Evolutionary conservation across 2,888 invertebrate genomes (phyloP).

Genomic region (Cryptocheilus praepositus): DNA sequence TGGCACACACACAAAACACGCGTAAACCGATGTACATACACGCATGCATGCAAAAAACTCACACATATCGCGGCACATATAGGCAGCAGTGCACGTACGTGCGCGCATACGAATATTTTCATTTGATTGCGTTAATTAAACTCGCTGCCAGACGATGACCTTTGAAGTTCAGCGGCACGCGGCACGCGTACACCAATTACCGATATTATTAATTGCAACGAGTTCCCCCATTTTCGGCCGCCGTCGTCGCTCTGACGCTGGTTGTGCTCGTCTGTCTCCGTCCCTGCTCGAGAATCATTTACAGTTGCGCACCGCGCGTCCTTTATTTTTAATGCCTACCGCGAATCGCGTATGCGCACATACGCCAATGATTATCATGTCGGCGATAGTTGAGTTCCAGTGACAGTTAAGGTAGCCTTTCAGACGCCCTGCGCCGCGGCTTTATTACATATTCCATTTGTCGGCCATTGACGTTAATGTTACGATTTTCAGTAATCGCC

Average conservation of each 20-base stretch:
- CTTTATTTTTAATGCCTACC: slow-evolving; percentile 3
- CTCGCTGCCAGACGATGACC: slow-evolving; percentile 62
- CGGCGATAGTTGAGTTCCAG: no score
- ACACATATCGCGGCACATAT: not conserved
- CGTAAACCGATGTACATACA: slow-evolving; percentile 22
- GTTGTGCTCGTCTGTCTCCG: not conserved
- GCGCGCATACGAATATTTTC: slow-evolving; percentile 67
- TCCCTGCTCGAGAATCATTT: slow-evolving; percentile 2
- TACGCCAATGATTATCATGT: no score
- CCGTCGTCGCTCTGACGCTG: slow-evolving; percentile 5
- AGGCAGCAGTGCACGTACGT: slow-evolving; percentile 18
- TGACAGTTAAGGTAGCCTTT: no score
- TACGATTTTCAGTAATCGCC: no score
- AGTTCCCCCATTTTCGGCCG: slow-evolving; percentile 43
- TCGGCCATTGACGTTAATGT: no score
- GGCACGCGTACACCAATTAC: slow-evolving; percentile 58
- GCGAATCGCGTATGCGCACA: no score
- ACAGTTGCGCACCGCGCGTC: not conserved
- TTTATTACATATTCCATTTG: no score
- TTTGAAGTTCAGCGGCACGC: slow-evolving; percentile 64
- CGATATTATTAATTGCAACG: slow-evolving; percentile 60
- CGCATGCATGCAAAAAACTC: slow-evolving; percentile 1
- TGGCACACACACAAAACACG: not conserved
- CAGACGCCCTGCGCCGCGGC: no score
- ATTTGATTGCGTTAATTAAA: slow-evolving; percentile 71